These are phyloP conservation scores for Polypedilum vanderplanki DNA, from an alignment of 1,140 invertebrate genomes.

Conservation along the genomic window DNA sequence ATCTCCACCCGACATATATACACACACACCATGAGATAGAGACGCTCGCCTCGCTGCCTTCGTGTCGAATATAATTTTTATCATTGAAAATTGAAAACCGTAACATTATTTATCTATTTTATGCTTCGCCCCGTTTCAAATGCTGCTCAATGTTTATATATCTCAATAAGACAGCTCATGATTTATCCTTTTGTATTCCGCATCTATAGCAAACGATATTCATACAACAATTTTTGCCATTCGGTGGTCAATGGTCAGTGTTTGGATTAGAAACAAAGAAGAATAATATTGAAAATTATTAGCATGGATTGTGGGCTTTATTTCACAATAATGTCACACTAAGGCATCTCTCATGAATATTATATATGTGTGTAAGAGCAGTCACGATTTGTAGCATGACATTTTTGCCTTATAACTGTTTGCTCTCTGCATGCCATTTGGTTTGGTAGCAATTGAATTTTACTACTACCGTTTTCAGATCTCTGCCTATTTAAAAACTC, in stretches of 20 bases:
- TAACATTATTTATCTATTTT: background rate
- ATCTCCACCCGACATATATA: background rate
- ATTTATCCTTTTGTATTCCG: constrained; percentile 27
- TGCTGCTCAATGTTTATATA: background rate
- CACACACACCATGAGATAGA: background rate
- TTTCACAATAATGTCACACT: background rate
- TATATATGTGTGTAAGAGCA: background rate
- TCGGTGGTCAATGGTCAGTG: constrained; percentile 23
- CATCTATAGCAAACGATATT: background rate
- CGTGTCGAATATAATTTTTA: constrained; percentile 14
- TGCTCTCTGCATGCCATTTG: background rate
- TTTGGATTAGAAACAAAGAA: constrained; percentile 8
- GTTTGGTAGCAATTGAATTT: background rate
- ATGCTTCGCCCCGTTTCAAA: background rate
- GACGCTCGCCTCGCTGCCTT: background rate
- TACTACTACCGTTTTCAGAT: background rate
- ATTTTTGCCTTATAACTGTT: background rate
- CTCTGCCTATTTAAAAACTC: background rate
- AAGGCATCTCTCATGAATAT: background rate
- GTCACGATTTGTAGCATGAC: background rate
- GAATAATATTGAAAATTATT: background rate
- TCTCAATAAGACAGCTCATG: background rate
- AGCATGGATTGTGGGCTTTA: background rate
- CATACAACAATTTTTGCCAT: background rate
- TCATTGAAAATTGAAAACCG: constrained; percentile 13